Conservation (phyloP, 1,140 invertebrate species). For the Drosophila lowei region DNA sequence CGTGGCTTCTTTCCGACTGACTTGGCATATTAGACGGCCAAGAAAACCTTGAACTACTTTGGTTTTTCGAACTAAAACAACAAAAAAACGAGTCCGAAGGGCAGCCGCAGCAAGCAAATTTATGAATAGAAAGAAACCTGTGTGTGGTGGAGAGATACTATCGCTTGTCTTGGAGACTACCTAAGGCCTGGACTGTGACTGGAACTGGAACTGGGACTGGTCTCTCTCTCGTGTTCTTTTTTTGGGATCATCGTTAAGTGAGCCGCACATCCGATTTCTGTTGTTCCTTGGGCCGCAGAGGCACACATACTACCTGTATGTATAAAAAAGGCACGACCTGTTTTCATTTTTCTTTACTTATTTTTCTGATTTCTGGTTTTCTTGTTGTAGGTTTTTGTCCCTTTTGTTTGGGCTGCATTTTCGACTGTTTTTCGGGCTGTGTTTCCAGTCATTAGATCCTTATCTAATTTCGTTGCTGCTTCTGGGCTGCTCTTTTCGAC, state of each 20-base stretch:
- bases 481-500: conserved; percentile 33
- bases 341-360: conserved; percentile 37
- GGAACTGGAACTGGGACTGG: not conserved
- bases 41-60: conserved; percentile 57
- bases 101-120: conserved; percentile 9
- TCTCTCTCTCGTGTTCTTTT: not conserved
- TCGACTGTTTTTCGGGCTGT: conserved; percentile 28
- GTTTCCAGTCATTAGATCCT: conserved; percentile 66
- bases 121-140: conserved; percentile 48
- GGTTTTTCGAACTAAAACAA: conserved; percentile 7
- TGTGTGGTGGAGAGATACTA: conserved; percentile 2
- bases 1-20: conserved; percentile 27
- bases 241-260: conserved; percentile 28
- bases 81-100: conserved; percentile 22
- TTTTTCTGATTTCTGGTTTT: not conserved
- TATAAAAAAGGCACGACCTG: conserved; percentile 38
- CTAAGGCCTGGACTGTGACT: conserved; percentile 8
- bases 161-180: conserved; percentile 12
- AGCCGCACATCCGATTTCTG: conserved; percentile 68
- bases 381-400: conserved; percentile 24
- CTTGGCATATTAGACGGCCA: conserved; percentile 45
- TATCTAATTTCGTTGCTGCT: conserved; percentile 65
- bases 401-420: conserved; percentile 41
- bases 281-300: conserved; percentile 27
- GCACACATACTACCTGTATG: conserved; percentile 10